A percentile compares a stretch with the other conserved stretches of the same genome.
These are phyloP conservation scores for Sphaerophoria rueppellii DNA, from an alignment of 2,888 invertebrate genomes.

Conservation along the genomic window DNA sequence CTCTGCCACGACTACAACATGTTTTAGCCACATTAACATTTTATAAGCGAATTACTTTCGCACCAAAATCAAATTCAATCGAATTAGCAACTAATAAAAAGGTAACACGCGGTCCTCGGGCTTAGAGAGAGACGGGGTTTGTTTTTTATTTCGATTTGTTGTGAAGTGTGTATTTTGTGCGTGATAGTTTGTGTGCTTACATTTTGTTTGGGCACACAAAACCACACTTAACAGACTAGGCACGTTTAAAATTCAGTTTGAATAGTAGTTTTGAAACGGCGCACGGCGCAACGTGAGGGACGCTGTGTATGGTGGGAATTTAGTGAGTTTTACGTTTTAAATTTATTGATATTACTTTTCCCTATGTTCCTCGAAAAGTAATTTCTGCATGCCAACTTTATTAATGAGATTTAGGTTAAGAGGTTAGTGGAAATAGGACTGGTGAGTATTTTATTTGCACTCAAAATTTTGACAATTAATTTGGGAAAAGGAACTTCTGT, in stretches of 20 bases:
- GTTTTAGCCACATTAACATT: slow-evolving; percentile 67
- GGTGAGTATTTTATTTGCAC: background rate
- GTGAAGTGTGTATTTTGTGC: background rate
- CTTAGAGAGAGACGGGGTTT: background rate
- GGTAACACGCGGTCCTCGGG: slow-evolving; percentile 38
- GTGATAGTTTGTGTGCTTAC: background rate
- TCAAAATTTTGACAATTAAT: too few relatives aligned
- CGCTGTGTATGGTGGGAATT: too few relatives aligned
- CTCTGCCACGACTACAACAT: slow-evolving; percentile 23
- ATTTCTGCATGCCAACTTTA: slow-evolving; percentile 34
- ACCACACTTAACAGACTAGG: slow-evolving; percentile 53
- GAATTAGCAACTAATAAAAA: slow-evolving; percentile 71
- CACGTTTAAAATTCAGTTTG: slow-evolving; percentile 34
- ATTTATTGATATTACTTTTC: background rate
- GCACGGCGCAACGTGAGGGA: slow-evolving; percentile 1
- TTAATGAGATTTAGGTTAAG: slow-evolving; percentile 55
- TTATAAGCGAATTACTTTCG: slow-evolving; percentile 64
- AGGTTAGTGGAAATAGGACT: background rate
- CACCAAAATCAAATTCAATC: slow-evolving; percentile 70
- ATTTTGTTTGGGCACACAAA: slow-evolving; percentile 27
- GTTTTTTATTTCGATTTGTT: background rate
- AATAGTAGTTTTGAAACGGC: slow-evolving; percentile 23
- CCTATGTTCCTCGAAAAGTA: background rate
- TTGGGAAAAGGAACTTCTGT: too few relatives aligned
- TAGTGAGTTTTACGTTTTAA: too few relatives aligned